phyloP scores from a whole-genome alignment of 2,888 invertebrate species.

The Amorpha juglandis region DNA sequence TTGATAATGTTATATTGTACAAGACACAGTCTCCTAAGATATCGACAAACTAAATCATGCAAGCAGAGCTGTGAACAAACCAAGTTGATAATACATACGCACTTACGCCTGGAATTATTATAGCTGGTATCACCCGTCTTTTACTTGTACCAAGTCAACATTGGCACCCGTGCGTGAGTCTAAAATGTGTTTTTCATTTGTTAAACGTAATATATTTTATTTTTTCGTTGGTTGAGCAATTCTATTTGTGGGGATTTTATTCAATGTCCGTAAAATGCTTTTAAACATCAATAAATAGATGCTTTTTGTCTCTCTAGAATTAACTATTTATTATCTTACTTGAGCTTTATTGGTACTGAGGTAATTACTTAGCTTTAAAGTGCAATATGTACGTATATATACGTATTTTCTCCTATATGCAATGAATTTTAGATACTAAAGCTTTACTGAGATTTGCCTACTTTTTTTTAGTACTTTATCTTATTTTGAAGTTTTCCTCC shows the following conservation, averaged over 20 bases:
- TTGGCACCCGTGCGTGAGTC: slow-evolving; percentile 44
- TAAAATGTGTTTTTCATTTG: slow-evolving; percentile 50
- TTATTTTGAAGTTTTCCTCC: too few relatives aligned
- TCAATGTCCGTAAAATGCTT: slow-evolving; percentile 27
- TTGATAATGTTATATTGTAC: too few relatives aligned
- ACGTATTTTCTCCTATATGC: too few relatives aligned
- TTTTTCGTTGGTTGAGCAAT: slow-evolving; percentile 41
- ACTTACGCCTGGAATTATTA: neutral
- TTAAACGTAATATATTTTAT: slow-evolving; percentile 49
- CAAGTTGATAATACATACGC: too few relatives aligned
- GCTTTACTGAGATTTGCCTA: too few relatives aligned
- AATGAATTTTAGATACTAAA: too few relatives aligned
- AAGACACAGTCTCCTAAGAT: too few relatives aligned
- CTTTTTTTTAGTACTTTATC: too few relatives aligned
- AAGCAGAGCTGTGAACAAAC: too few relatives aligned
- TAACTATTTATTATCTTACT: neutral
- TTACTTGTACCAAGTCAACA: slow-evolving; percentile 32
- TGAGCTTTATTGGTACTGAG: neutral
- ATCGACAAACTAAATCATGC: too few relatives aligned
- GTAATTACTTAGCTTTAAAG: neutral
- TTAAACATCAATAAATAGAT: slow-evolving; percentile 22
- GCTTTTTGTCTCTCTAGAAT: neutral
- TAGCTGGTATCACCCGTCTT: neutral
- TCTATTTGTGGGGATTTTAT: slow-evolving; percentile 37
- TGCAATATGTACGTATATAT: too few relatives aligned